Evolutionary conservation across 2,797 vertebrate genomes (phyloP).

Genomic region (Gobionotothen gibberifrons): DNA sequence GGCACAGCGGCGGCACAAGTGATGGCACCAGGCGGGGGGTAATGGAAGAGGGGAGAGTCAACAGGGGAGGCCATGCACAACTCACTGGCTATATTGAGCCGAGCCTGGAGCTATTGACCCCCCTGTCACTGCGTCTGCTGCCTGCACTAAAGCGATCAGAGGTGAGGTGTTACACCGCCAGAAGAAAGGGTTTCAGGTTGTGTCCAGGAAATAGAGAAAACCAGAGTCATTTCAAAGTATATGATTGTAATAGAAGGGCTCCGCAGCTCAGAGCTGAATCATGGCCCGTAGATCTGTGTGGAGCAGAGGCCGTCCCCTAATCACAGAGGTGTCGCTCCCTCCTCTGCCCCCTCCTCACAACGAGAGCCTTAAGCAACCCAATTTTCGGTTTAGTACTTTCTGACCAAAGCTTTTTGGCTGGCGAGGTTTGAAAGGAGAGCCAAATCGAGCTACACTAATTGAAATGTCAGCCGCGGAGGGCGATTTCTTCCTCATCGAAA

Average conservation of each 20-base stretch:
- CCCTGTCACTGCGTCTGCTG: conserved; percentile 29
- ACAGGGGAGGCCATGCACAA: conserved; percentile 31
- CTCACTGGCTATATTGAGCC: conserved; percentile 64
- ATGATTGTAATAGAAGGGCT: conserved; percentile 9
- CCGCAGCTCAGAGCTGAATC: conserved; percentile 35
- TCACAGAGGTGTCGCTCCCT: conserved; percentile 41
- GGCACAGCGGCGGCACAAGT: conserved; percentile 20
- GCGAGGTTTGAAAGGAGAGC: conserved; percentile 54
- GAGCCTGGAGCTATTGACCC: conserved; percentile 37
- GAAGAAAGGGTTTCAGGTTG: background rate
- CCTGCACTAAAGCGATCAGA: conserved; percentile 21
- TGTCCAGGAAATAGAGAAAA: conserved; percentile 2
- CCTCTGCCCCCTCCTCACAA: conserved; percentile 13
- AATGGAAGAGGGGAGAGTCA: conserved; percentile 43
- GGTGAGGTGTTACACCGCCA: conserved; percentile 7
- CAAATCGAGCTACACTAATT: conserved; percentile 69
- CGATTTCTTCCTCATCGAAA: conserved; percentile 59
- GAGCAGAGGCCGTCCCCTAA: conserved; percentile 39
- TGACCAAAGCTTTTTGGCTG: conserved; percentile 48
- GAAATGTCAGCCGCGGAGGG: conserved; percentile 73
- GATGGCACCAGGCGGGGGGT: conserved; percentile 31
- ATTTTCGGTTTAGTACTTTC: conserved; percentile 54
- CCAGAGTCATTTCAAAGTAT: conserved; percentile 34
- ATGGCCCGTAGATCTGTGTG: conserved; percentile 26
- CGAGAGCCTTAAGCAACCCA: conserved; percentile 50